These are phyloP conservation scores for Montipora sp. DNA, from an alignment of 64 coral and sea anemone species.

Conservation along the genomic window DNA sequence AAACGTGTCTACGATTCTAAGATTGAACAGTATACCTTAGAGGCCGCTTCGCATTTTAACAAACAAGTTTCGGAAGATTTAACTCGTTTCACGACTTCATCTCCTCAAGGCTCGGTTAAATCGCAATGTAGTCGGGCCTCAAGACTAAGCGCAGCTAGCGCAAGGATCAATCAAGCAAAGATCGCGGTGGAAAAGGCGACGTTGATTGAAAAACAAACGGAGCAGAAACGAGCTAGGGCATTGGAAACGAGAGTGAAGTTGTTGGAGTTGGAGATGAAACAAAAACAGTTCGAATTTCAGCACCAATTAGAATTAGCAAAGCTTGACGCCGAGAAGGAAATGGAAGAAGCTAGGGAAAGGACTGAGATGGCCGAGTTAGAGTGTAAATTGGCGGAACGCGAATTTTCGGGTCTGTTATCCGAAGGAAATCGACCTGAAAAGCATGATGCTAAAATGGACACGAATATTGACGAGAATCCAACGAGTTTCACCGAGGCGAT, in stretches of 20 bases:
- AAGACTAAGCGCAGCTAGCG: not conserved
- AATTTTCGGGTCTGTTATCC: not conserved
- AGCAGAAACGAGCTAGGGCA: not conserved
- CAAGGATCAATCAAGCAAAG: not conserved
- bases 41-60: not conserved
- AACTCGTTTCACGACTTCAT: too few species aligned
- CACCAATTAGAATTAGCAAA: not conserved
- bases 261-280: constrained; percentile 15
- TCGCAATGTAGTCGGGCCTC: not conserved
- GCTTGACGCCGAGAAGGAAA: not conserved
- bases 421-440: not conserved
- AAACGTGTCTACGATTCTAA: not conserved
- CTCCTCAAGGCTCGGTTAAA: not conserved
- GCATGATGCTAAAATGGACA: not conserved
- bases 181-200: not conserved
- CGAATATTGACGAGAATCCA: not conserved
- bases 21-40: not conserved
- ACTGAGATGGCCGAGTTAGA: constrained; percentile 1
- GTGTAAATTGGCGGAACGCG: not conserved
- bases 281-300: not conserved
- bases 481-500: not conserved
- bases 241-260: not conserved
- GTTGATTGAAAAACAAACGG: not conserved
- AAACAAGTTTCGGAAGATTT: not conserved
- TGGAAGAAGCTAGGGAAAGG: not conserved